Conservation (phyloP, 1,140 invertebrate genomes). For the Papilio glaucus region DNA sequence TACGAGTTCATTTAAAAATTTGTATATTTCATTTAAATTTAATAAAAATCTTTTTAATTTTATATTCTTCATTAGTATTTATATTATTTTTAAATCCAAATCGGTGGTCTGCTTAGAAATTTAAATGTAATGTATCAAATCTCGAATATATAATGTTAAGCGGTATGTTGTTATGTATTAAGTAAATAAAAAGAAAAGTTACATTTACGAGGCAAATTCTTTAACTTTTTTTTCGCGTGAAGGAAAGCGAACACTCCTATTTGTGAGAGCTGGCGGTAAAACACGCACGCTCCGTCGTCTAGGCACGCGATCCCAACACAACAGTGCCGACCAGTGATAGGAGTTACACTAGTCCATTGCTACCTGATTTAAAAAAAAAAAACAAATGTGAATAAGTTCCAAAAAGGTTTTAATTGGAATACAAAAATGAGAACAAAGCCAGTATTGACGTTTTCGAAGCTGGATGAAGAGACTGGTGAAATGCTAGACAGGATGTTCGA, state of each 20-base stretch:
- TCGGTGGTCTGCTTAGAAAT: too few relatives aligned
- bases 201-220: conserved; percentile 14
- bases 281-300: conserved; percentile 37
- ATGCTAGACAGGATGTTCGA: conserved; percentile 87
- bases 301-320: conserved; percentile 61
- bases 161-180: too few relatives aligned
- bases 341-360: conserved; percentile 37
- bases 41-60: too few relatives aligned
- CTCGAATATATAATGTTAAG: too few relatives aligned
- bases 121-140: too few relatives aligned
- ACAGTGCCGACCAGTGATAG: conserved; percentile 42
- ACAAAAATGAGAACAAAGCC: conserved; percentile 70
- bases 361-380: conserved; percentile 37
- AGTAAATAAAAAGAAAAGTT: conserved; percentile 23
- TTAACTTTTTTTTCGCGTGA: conserved; percentile 44
- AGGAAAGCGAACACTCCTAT: conserved; percentile 56
- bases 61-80: too few relatives aligned
- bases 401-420: conserved; percentile 41
- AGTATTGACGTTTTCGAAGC: conserved; percentile 84
- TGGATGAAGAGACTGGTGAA: conserved; percentile 85
- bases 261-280: conserved; percentile 62
- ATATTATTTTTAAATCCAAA: too few relatives aligned
- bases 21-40: too few relatives aligned
- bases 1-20: too few relatives aligned
- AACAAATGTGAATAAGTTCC: conserved; percentile 35